Evolutionary conservation across 2,113 vertebrate species (phyloP), one percentile per base, ranked within the genome.

Genomic region (Nothobranchius furzeri): DNA sequence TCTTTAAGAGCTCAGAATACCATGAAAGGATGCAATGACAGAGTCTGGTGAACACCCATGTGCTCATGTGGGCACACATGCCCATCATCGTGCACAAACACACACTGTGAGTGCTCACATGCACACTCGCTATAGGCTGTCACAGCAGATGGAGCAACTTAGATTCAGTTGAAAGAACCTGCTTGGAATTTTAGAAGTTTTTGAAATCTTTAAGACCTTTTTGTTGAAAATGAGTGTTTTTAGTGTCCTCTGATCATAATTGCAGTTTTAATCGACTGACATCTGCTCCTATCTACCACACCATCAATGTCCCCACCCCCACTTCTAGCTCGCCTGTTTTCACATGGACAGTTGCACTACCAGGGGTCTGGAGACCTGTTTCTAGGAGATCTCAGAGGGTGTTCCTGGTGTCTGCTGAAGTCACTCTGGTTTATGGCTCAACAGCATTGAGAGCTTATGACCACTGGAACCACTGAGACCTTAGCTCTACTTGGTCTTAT

Each of bases 1-100:
- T 82, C 83, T 87, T 86, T 68, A 78, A 80, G 71, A 73, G 71
- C 75, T 81, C 61, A 76, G 73, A 78, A 80, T 87, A 75, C 80
- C 80, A 71, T 73, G 76, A 84, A 84, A 90, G 81, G 74, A 72
- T 80, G 81, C 75, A 76, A 84, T 85, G 85, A 87, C 81, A 83
- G 78, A 87, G 81, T 76, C 71, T 85, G 82, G 79, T 75, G 81
- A 86, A 79, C 74, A 62, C 68, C 76, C 78, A 68, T 81, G 75
- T 76, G 54, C 69, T 78, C 60, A 54, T 77, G 68, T 77, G 75
- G 73, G 52, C 75, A 68, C 71, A 65, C 56, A 56, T 45, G 37
- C 56, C 7, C 58, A 53, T 68, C 52, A 74, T 46, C 14, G 35
- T 60, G 55, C 53, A 30, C 15, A 40, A 45, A 24, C 68, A 66